phyloP scores from a whole-genome alignment of 2,113 vertebrate species.

The Cynocephalus volans region DNA sequence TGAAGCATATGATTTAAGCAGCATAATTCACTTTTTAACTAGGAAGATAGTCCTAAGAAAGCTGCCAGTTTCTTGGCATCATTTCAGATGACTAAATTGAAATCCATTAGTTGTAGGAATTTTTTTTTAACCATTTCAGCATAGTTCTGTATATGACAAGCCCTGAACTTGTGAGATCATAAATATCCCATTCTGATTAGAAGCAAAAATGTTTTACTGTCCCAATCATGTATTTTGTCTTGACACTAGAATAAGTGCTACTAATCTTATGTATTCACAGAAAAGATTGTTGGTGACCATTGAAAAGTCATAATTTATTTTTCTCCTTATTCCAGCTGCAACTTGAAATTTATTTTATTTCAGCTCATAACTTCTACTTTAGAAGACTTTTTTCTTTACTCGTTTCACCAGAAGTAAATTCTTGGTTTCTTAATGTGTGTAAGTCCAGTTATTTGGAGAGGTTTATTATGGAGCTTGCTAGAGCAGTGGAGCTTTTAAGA shows the following conservation, averaged over 20 bases:
- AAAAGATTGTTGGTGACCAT: constrained; percentile 50
- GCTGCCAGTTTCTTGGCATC: constrained; percentile 50
- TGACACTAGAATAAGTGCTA: constrained; percentile 79
- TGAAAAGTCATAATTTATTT: constrained; percentile 62
- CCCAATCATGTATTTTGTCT: constrained; percentile 78
- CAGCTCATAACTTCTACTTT: constrained; percentile 70
- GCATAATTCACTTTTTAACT: constrained; percentile 69
- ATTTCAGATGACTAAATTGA: constrained; percentile 70
- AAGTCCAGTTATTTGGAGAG: background rate
- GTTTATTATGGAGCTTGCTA: background rate
- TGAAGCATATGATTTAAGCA: constrained; percentile 62
- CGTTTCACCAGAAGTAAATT: constrained; percentile 47
- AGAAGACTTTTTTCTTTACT: constrained; percentile 58
- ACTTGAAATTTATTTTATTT: constrained; percentile 62
- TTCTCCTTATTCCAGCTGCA: constrained; percentile 50
- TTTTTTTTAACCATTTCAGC: constrained; percentile 54
- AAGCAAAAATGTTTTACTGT: constrained; percentile 55
- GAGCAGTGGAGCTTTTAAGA: background rate
- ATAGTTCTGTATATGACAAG: constrained; percentile 60
- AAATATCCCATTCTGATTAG: constrained; percentile 68
- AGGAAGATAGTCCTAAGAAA: constrained; percentile 65
- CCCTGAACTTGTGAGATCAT: constrained; percentile 70
- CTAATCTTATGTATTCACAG: constrained; percentile 77
- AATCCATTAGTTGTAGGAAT: background rate
- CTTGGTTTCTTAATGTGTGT: background rate